A percentile compares a stretch with the other conserved stretches of the same genome.
These are phyloP conservation scores for Crematogaster levior DNA, from an alignment of 2,888 invertebrate genomes.

Conservation along the genomic window DNA sequence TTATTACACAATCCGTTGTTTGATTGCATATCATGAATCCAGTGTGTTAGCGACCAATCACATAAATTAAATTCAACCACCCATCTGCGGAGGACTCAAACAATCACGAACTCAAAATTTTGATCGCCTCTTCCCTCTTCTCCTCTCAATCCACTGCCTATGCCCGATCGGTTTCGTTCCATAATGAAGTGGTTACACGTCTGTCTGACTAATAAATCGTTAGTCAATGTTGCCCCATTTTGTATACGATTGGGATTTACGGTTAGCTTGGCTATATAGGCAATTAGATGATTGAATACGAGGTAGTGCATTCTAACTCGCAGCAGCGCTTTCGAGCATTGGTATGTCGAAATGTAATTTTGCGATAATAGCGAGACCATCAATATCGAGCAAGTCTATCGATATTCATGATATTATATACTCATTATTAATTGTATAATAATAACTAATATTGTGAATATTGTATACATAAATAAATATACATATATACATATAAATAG, in stretches of 20 bases:
- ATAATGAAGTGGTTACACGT: constrained; percentile 70
- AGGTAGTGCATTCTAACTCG: constrained; percentile 65
- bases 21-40: constrained; percentile 47
- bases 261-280: constrained; percentile 46
- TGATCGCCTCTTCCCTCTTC: neutral
- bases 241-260: constrained; percentile 63
- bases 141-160: neutral
- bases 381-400: neutral
- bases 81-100: constrained; percentile 45
- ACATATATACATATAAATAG: too few species aligned
- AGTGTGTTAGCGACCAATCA: constrained; percentile 25
- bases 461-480: too few species aligned
- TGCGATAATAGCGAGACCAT: constrained; percentile 20
- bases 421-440: too few species aligned
- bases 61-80: constrained; percentile 50
- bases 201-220: constrained; percentile 68
- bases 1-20: constrained; percentile 19
- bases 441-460: too few species aligned
- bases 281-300: constrained; percentile 66
- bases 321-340: constrained; percentile 51
- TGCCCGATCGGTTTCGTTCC: constrained; percentile 21
- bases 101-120: constrained; percentile 62
- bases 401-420: neutral
- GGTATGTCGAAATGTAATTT: constrained; percentile 49
- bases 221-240: constrained; percentile 66